Percentiles rank a stretch among this genome's conserved stretches.
phyloP scores from a whole-genome alignment of 2,888 invertebrate species.

The Cantharis rufa region DNA sequence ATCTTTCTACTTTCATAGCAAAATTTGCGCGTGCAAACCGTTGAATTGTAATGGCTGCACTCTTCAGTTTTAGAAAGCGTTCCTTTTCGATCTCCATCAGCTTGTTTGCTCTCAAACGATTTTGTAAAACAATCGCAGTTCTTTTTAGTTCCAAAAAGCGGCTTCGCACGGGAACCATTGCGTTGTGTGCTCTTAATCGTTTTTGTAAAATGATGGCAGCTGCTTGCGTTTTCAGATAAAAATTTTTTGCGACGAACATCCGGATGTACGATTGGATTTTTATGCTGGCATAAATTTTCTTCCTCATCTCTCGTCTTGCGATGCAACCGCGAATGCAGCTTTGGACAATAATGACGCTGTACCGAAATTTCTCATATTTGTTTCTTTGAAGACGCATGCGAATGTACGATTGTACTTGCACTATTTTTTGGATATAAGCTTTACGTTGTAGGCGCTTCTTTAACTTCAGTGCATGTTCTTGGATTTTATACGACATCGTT shows the following conservation, averaged over 20 bases:
- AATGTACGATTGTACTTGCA: conserved; percentile 61
- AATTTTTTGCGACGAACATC: conserved; percentile 34
- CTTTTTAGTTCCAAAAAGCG: conserved; percentile 38
- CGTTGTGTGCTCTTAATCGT: conserved; percentile 54
- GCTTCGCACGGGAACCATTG: conserved; percentile 52
- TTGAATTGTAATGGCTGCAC: conserved; percentile 51
- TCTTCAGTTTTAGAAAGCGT: conserved; percentile 30
- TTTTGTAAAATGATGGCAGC: conserved; percentile 52
- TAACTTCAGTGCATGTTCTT: conserved; percentile 40
- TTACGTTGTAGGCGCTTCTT: conserved; percentile 51
- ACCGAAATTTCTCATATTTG: conserved; percentile 33
- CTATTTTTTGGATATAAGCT: conserved; percentile 56
- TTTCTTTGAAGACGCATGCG: conserved; percentile 44
- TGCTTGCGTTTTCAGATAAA: conserved; percentile 31
- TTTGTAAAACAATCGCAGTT: conserved; percentile 44
- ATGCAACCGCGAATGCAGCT: conserved; percentile 38
- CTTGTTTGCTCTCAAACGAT: conserved; percentile 44
- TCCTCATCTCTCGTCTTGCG: conserved; percentile 33
- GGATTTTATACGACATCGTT: conserved; percentile 33
- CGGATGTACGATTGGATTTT: conserved; percentile 36
- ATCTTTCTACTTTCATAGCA: conserved; percentile 52
- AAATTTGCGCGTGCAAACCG: conserved; percentile 54
- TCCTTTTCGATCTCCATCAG: conserved; percentile 49
- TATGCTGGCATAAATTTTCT: conserved; percentile 35
- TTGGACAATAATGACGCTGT: conserved; percentile 40